A percentile compares a stretch with the other conserved stretches of the same genome.
Conservation (phyloP, 2,888 invertebrate genomes). For the Agrotis puta region DNA sequence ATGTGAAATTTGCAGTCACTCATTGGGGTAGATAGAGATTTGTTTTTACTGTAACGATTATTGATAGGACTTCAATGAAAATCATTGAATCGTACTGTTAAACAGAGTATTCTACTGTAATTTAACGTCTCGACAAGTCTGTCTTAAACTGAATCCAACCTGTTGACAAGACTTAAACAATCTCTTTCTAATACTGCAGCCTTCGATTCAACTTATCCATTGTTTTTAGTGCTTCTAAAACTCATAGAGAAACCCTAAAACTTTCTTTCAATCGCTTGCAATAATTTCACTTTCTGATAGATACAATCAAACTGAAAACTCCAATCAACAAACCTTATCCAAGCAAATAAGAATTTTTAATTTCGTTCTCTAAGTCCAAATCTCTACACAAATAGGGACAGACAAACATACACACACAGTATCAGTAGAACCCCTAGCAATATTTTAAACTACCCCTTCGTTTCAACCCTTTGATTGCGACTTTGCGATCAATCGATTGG, state of each 20-base stretch:
- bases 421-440: slow-evolving; percentile 79
- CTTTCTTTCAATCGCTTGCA: background rate
- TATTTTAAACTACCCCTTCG: slow-evolving; percentile 87
- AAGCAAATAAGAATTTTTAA: slow-evolving; percentile 31
- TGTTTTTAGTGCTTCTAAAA: background rate
- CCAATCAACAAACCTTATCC: background rate
- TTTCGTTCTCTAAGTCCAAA: slow-evolving; percentile 46
- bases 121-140: background rate
- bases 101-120: background rate
- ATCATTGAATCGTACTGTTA: background rate
- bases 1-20: slow-evolving; percentile 61
- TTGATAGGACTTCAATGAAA: background rate
- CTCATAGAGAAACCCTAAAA: background rate
- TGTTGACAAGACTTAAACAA: background rate
- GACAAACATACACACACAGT: slow-evolving; percentile 65
- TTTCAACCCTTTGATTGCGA: slow-evolving; percentile 77
- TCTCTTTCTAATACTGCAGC: background rate
- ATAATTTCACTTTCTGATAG: background rate
- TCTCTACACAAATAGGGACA: slow-evolving; percentile 52
- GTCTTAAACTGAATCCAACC: background rate
- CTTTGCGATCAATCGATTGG: slow-evolving; percentile 84
- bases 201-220: background rate
- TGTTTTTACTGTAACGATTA: background rate
- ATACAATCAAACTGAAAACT: background rate
- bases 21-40: slow-evolving; percentile 33